Percentiles rank a stretch among this genome's conserved stretches.
phyloP scores from a whole-genome alignment of 2,797 vertebrate genomes.

The Crypturellus tataupa region DNA sequence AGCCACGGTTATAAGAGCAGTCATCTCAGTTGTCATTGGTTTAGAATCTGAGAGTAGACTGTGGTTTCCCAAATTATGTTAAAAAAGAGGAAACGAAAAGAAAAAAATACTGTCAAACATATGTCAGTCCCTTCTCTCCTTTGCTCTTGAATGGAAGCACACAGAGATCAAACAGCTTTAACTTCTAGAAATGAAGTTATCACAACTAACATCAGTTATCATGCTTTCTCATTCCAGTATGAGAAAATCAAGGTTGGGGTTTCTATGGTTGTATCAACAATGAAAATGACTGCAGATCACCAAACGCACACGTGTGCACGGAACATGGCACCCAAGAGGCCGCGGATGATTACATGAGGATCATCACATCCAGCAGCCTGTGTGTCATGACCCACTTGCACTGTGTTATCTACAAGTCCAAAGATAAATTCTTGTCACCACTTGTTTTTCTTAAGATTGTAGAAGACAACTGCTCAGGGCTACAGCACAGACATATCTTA shows the following conservation, averaged over 20 bases:
- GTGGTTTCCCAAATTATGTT: not conserved
- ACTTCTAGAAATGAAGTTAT: not conserved
- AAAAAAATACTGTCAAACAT: not conserved
- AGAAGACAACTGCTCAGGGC: not conserved
- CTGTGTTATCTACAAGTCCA: not conserved
- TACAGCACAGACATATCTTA: not conserved
- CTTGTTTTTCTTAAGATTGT: not conserved
- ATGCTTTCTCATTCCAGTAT: not conserved
- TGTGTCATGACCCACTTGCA: not conserved
- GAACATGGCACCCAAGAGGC: accelerated
- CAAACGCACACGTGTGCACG: not conserved
- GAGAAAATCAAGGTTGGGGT: not conserved
- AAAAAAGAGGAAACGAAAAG: not conserved
- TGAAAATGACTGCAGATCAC: not conserved
- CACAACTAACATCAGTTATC: not conserved
- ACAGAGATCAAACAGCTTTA: not conserved
- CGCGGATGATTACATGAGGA: not conserved
- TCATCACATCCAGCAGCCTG: not conserved
- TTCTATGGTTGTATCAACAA: not conserved
- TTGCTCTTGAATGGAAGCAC: not conserved
- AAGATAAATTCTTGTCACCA: not conserved
- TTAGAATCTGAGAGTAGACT: not conserved
- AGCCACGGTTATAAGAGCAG: not conserved
- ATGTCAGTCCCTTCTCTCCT: not conserved
- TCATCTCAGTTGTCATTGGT: not conserved